These are phyloP conservation scores for Ladona fulva DNA, from an alignment of 1,140 invertebrate genomes.

Conservation along the genomic window DNA sequence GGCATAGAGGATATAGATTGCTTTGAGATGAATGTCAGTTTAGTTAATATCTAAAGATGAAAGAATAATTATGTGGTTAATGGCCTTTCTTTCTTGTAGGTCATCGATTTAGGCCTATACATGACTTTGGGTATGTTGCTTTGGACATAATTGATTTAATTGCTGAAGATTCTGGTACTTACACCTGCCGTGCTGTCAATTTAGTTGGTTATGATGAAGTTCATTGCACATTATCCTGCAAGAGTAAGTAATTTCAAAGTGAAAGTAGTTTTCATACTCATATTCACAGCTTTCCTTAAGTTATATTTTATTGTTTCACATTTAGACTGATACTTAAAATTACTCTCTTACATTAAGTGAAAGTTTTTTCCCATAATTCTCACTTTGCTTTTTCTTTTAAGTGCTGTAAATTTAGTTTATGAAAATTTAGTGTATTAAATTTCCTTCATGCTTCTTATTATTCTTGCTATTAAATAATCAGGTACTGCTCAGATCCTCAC, in stretches of 20 bases:
- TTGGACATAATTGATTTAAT: slow-evolving; percentile 84
- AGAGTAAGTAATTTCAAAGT: slow-evolving; percentile 43
- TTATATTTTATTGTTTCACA: no score
- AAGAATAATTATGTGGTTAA: no score
- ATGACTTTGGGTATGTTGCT: slow-evolving; percentile 92
- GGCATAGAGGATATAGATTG: neutral
- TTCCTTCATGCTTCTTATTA: neutral
- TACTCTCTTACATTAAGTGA: no score
- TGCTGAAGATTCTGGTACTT: slow-evolving; percentile 86
- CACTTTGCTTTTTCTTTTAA: no score
- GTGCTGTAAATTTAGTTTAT: no score
- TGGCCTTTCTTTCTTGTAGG: slow-evolving; percentile 40
- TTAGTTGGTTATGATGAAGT: slow-evolving; percentile 79
- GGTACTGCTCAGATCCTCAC: slow-evolving; percentile 63
- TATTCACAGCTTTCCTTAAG: no score
- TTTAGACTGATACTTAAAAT: no score
- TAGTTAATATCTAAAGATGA: neutral
- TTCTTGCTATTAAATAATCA: neutral
- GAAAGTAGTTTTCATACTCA: slow-evolving; percentile 8
- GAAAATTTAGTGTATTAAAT: no score
- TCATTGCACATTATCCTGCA: slow-evolving; percentile 57
- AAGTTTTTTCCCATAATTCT: no score
- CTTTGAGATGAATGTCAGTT: neutral
- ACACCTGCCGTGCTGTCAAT: slow-evolving; percentile 88
- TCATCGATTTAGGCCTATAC: slow-evolving; percentile 85